phyloP scores from a whole-genome alignment of 2,797 vertebrate species.

The Eleutherodactylus coqui region DNA sequence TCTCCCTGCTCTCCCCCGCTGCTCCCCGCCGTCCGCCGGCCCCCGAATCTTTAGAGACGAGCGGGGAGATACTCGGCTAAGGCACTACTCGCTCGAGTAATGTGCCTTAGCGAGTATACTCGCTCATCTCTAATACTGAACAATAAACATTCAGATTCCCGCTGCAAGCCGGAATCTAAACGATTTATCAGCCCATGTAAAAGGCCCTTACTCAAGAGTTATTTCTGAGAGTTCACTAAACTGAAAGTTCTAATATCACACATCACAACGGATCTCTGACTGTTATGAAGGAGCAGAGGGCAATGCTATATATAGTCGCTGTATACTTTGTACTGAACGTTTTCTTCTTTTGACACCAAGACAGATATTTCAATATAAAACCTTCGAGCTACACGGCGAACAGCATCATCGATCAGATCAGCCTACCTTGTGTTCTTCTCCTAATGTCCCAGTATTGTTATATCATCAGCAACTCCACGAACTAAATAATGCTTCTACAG shows the following conservation, averaged over 20 bases:
- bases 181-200: too few relatives aligned
- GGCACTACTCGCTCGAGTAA: too few relatives aligned
- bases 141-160: too few relatives aligned
- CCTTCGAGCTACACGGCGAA: not conserved
- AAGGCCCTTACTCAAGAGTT: too few relatives aligned
- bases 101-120: too few relatives aligned
- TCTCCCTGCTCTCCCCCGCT: too few relatives aligned
- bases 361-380: conserved; percentile 42
- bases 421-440: not conserved
- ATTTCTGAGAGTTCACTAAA: not conserved
- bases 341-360: conserved; percentile 12
- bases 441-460: not conserved
- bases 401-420: not conserved
- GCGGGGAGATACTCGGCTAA: too few relatives aligned
- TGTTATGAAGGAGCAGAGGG: not conserved
- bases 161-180: too few relatives aligned
- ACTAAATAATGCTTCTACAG: not conserved
- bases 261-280: not conserved
- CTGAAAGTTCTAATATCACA: not conserved
- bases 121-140: too few relatives aligned
- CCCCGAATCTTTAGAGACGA: too few relatives aligned
- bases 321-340: not conserved
- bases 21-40: too few relatives aligned
- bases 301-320: not conserved
- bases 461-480: not conserved